Evolutionary conservation across 2,888 invertebrate species (phyloP).

Genomic region (Yponomeuta plumbellus): DNA sequence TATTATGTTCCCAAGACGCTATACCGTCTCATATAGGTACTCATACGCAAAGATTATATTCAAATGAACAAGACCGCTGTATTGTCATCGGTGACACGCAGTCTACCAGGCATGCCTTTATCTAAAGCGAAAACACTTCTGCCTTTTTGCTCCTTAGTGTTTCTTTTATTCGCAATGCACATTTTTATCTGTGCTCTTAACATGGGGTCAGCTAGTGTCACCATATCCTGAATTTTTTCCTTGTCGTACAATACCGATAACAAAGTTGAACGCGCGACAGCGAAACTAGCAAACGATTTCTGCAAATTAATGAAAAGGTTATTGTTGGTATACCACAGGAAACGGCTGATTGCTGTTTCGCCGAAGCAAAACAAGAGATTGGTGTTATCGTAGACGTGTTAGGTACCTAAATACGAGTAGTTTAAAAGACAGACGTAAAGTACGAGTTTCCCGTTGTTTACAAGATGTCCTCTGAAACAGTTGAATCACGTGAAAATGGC

Average conservation of each 20-base stretch:
- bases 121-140: constrained; percentile 33
- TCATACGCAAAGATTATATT: not conserved
- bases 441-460: too few relatives aligned
- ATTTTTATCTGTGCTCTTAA: constrained; percentile 20
- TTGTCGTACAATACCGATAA: constrained; percentile 44
- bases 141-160: constrained; percentile 42
- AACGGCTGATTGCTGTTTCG: constrained; percentile 32
- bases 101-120: constrained; percentile 50
- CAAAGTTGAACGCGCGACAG: constrained; percentile 37
- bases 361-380: not conserved
- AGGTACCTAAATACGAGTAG: too few relatives aligned
- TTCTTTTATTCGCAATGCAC: constrained; percentile 48
- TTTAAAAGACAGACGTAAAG: too few relatives aligned
- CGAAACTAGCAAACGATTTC: constrained; percentile 33
- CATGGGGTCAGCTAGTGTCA: constrained; percentile 47
- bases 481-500: too few relatives aligned
- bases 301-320: constrained; percentile 26
- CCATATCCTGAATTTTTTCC: constrained; percentile 46
- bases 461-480: too few relatives aligned
- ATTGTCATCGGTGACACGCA: constrained; percentile 54
- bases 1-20: too few relatives aligned
- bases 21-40: too few relatives aligned
- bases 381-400: not conserved
- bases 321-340: constrained; percentile 7
- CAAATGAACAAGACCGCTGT: not conserved